Percentiles rank a stretch among this genome's conserved stretches.
phyloP scores from a whole-genome alignment of 2,113 vertebrate genomes.

The Notothenia coriiceps region DNA sequence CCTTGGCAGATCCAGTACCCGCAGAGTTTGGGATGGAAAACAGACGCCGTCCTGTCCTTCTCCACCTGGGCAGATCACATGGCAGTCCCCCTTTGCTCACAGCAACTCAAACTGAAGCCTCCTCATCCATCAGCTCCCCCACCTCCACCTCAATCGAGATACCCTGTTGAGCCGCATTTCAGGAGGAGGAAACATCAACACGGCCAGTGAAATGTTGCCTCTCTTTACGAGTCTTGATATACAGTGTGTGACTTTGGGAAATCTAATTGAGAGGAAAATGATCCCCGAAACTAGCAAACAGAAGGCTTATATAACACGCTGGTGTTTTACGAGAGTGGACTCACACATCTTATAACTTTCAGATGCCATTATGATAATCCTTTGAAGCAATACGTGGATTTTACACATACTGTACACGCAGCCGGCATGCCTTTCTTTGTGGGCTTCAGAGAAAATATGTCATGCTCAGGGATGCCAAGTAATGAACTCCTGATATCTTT shows the following conservation, averaged over 20 bases:
- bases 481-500: neutral
- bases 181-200: slow-evolving; percentile 54
- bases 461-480: slow-evolving; percentile 11
- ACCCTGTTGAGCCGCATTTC: slow-evolving; percentile 56
- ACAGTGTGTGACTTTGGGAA: slow-evolving; percentile 25
- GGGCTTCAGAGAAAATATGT: slow-evolving; percentile 2
- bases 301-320: slow-evolving; percentile 20
- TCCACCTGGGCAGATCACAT: slow-evolving; percentile 44
- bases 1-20: slow-evolving; percentile 4
- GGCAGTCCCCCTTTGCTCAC: slow-evolving; percentile 15
- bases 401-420: neutral
- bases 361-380: neutral
- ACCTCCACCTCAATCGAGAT: slow-evolving; percentile 42
- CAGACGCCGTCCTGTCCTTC: slow-evolving; percentile 53
- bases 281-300: neutral
- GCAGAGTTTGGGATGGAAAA: slow-evolving; percentile 42
- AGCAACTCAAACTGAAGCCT: slow-evolving; percentile 37
- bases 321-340: slow-evolving; percentile 10
- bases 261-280: slow-evolving; percentile 35
- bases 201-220: slow-evolving; percentile 39
- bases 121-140: slow-evolving; percentile 43
- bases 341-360: neutral
- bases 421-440: neutral
- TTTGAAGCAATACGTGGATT: neutral
- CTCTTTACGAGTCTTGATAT: slow-evolving; percentile 28